Evolutionary conservation across 2,888 invertebrate species (phyloP), one percentile per base, ranked within the genome.

Genomic region (Drosophila leonis): DNA sequence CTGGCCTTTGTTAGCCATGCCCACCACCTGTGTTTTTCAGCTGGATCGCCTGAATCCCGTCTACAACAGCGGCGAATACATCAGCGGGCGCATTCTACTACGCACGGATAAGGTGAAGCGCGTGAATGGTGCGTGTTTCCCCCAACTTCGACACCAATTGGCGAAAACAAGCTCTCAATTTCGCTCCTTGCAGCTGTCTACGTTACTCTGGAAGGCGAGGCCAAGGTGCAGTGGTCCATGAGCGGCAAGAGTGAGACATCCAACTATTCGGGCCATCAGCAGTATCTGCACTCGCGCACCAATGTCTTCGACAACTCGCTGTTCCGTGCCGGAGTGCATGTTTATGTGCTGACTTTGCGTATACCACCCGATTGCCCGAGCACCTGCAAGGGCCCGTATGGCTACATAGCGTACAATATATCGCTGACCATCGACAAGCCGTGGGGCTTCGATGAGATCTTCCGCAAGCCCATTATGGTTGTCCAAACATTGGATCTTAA

Each of bases 401-500:
- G 97, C 0, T 94, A 95, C 86, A 95, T 98, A 31, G 94, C 96
- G 35, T 98, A 98, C 90, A 95, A 95, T 5, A 94, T 97, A 10
- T 96, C 96, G 90, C 96, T 96, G 24, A 95, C 95, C 5, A 93
- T 98, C 24, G 97, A 97, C 91, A 94, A 96, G 33, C 97, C 97
- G 15, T 97, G 97, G 96, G 96, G 96, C 85, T 96, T 96, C 92
- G 86, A 92, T 66, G 92, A 91, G 73, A 71, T 90, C 48, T 91
- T 91, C 51, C 85, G 90, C 35, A 92, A 92, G 61, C 90, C 91
- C 15, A 97, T 98, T 86, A 96, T 96, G 56, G 95, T 98, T 15
- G 94, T 97, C 63, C 95, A 96, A 77, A 95, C 96, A 3, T 93
- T 97, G 84, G 97, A 98, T 93, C 94, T 98, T 69, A 98, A 98